phyloP scores from a whole-genome alignment of 53 echinoderm and acorn worm genomes.

The Arbacia lixula region DNA sequence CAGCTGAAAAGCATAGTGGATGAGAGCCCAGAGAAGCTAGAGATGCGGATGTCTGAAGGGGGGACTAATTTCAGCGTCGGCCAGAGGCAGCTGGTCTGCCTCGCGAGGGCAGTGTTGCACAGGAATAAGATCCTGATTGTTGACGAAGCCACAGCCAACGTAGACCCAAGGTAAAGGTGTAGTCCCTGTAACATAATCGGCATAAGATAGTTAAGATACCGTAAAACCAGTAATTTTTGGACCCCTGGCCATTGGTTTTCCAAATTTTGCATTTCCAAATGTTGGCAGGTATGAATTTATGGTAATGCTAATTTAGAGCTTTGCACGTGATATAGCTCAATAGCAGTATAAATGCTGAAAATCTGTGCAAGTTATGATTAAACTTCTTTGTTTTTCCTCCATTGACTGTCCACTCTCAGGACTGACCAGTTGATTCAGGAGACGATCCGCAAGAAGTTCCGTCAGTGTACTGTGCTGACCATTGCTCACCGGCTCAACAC shows the following conservation, averaged over 20 bases:
- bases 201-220: no score
- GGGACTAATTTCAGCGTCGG: conserved; percentile 95
- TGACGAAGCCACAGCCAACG: conserved; percentile 94
- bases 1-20: conserved; percentile 77
- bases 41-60: conserved; percentile 78
- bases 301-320: no score
- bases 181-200: no score
- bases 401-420: conserved; percentile 64
- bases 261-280: no score
- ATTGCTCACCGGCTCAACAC: conserved; percentile 96
- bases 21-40: conserved; percentile 76
- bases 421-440: conserved; percentile 81
- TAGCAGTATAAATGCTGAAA: no score
- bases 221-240: no score
- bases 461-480: conserved; percentile 86
- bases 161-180: conserved; percentile 81
- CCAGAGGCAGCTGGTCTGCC: conserved; percentile 87
- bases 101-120: conserved; percentile 84
- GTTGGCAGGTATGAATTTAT: no score
- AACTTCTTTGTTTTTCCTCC: no score
- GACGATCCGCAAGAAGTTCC: conserved; percentile 71
- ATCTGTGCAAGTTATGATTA: no score
- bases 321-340: no score
- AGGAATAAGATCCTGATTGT: conserved; percentile 85
- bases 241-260: no score